A percentile compares a stretch with the other conserved stretches of the same genome.
Conservation (phyloP, 2,888 invertebrate genomes). For the Synergus laeviventris region DNA sequence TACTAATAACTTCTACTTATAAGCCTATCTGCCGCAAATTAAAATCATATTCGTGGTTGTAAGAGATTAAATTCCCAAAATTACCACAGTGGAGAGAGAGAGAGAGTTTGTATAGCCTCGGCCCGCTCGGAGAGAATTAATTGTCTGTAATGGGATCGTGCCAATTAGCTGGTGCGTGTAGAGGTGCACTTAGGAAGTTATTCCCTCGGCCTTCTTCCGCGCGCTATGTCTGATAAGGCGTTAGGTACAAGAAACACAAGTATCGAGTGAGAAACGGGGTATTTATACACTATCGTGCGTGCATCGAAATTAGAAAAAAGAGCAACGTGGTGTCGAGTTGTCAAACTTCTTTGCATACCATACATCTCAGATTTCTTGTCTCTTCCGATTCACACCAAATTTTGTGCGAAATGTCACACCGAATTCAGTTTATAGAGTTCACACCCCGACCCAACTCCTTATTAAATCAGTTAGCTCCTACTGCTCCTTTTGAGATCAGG, state of each 20-base stretch:
- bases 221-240: slow-evolving; percentile 34
- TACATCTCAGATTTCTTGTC: not conserved
- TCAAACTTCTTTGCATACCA: slow-evolving; percentile 15
- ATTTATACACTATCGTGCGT: slow-evolving; percentile 38
- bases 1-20: not conserved
- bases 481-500: slow-evolving; percentile 7
- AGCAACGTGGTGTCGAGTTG: slow-evolving; percentile 35
- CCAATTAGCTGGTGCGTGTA: slow-evolving; percentile 39
- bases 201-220: slow-evolving; percentile 38
- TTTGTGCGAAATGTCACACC: too few relatives aligned
- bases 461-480: slow-evolving; percentile 25
- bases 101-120: slow-evolving; percentile 12
- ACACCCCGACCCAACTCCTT: slow-evolving; percentile 1
- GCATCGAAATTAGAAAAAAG: slow-evolving; percentile 30
- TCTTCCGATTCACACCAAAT: not conserved
- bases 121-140: slow-evolving; percentile 29
- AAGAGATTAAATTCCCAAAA: slow-evolving; percentile 32
- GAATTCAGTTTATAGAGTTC: not conserved
- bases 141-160: slow-evolving; percentile 39
- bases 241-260: slow-evolving; percentile 37
- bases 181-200: slow-evolving; percentile 41
- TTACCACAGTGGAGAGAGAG: not conserved
- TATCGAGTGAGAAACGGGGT: slow-evolving; percentile 39
- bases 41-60: slow-evolving; percentile 30
- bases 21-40: slow-evolving; percentile 11